These are phyloP conservation scores for Hypselothyrea guttata DNA, from an alignment of 2,888 invertebrate genomes.

Conservation along the genomic window DNA sequence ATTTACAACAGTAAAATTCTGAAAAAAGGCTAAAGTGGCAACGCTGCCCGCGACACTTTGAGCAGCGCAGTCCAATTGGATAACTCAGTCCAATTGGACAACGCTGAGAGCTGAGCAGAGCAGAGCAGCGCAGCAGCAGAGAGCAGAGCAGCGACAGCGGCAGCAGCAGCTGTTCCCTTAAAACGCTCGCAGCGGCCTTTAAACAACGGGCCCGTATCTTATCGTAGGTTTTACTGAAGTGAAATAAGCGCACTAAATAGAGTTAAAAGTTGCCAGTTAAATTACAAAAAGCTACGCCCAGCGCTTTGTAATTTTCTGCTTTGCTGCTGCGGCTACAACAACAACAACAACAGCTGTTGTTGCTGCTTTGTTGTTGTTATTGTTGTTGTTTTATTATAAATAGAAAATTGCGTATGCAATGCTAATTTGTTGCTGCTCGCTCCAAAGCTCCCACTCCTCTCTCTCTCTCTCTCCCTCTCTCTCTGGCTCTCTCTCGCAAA, in stretches of 20 bases:
- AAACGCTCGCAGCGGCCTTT: constrained; percentile 19
- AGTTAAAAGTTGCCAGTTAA: constrained; percentile 39
- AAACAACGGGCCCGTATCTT: constrained; percentile 44
- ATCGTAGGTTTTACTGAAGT: constrained; percentile 22
- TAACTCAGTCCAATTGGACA: too few species aligned
- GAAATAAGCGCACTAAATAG: constrained; percentile 14
- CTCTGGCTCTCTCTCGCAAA: constrained; percentile 35
- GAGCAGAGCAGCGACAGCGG: too few species aligned
- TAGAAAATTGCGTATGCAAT: constrained; percentile 80
- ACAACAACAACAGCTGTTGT: constrained; percentile 36
- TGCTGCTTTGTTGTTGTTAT: constrained; percentile 26
- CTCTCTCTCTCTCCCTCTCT: constrained; percentile 11
- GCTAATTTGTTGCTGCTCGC: constrained; percentile 61
- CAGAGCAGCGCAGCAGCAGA: too few species aligned
- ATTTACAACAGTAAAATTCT: too few species aligned
- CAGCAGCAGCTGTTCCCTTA: constrained; percentile 38
- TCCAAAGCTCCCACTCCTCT: constrained; percentile 26
- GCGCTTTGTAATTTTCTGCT: constrained; percentile 36
- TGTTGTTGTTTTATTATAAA: constrained; percentile 71
- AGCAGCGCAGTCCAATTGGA: constrained; percentile 42
- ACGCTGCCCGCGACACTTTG: too few species aligned
- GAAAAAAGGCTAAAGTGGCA: too few species aligned
- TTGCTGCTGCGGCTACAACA: background rate
- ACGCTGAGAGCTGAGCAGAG: too few species aligned
- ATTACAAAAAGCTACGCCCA: constrained; percentile 44